Base-by-base conservation (phyloP, 2,797 vertebrate genomes). In the Pantherophis alleghaniensis region DNA sequence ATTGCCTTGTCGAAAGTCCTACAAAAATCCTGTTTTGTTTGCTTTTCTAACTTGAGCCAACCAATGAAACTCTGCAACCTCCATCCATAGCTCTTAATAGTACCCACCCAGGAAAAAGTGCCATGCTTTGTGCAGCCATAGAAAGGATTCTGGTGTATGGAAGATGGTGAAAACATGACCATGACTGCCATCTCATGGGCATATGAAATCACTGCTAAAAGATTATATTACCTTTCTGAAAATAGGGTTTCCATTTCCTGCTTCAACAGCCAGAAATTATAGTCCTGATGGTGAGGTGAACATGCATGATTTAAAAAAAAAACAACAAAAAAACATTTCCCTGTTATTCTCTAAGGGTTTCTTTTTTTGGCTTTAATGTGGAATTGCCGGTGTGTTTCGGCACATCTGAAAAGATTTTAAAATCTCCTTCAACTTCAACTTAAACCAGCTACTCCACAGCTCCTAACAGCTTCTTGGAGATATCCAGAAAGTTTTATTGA, bases 101-200 rank as follows among this genome's bases (percentile, higher is more conserved):
- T 16, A 42, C 7, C 69, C 37, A 79, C 32, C 16, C 69, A 42
- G 32, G 7, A 42, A 42, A 42, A 42, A 74, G 14, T 16, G 2
- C 32, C 32, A 32, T 9, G 32, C 18, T 42, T 79, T 11, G 7
- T 10, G 47, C 37, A 83, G 20, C 37, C 9, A 47, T 24, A 83
- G 37, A 47, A 47, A 83, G 14, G 5, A 5, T 88, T 74, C 32
- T 2, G 26, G 0, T 51, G 28, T 47, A 57, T 1, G 9, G 18
- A 24, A 28, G 18, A 59, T 11, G 14, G 10, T 5, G 20, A 92
- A 92, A 88, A 4, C 1, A 13, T 95, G 6, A 89, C 88, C 96
- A 96, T 92, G 94, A 22, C 94, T 94, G 94, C 96, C 97, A 97
- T 90, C 97, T 97, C 96, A 96, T 4, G 97, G 96, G 89, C 59